Conservation (phyloP, 1,140 invertebrate genomes). For the Cyclina sinensis region DNA sequence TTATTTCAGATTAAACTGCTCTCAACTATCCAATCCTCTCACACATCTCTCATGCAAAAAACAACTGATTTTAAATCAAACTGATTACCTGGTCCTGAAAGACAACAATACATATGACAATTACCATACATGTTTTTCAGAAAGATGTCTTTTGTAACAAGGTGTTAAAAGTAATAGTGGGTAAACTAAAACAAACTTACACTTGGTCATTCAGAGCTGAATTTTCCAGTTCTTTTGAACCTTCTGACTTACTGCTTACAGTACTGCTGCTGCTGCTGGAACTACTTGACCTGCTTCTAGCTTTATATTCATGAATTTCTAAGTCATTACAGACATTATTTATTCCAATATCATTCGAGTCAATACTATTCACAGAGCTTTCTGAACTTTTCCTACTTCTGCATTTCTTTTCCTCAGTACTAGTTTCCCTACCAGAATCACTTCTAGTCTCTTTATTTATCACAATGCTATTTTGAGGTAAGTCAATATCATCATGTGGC, state of each 20-base stretch:
- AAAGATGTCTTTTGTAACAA: background rate
- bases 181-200: background rate
- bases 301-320: background rate
- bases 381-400: slow-evolving; percentile 4
- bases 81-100: background rate
- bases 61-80: no score
- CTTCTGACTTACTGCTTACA: background rate
- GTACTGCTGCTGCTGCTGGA: slow-evolving; percentile 22
- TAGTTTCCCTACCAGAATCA: background rate
- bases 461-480: background rate
- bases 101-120: no score
- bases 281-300: slow-evolving; percentile 9
- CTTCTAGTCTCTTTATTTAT: background rate
- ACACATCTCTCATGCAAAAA: no score
- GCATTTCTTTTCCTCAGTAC: background rate
- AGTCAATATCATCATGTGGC: background rate
- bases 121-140: no score
- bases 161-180: no score
- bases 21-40: no score
- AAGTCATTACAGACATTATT: background rate
- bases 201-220: background rate
- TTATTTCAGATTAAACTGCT: no score
- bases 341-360: background rate
- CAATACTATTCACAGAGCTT: background rate
- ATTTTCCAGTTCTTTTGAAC: background rate